phyloP scores from a whole-genome alignment of 1,140 invertebrate genomes.

The Drosophila virilis region DNA sequence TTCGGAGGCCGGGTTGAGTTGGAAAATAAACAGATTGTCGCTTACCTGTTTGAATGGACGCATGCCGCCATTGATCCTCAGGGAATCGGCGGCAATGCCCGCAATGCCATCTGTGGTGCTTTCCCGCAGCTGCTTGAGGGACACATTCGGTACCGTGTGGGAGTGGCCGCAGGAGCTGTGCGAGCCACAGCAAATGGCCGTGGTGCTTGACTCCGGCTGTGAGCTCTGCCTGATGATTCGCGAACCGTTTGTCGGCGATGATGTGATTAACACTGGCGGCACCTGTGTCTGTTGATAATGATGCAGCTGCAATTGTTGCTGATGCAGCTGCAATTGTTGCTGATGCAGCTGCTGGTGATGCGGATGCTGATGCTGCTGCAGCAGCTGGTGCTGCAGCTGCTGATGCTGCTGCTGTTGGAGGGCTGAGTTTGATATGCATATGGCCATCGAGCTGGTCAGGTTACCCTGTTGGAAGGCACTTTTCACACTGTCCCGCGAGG shows the following conservation, averaged over 20 bases:
- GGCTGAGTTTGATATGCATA: slow-evolving; percentile 66
- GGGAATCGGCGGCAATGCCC: slow-evolving; percentile 98
- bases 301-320: slow-evolving; percentile 42
- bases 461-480: slow-evolving; percentile 86
- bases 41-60: slow-evolving; percentile 97
- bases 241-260: slow-evolving; percentile 87
- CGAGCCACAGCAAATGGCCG: slow-evolving; percentile 86
- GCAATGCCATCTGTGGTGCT: slow-evolving; percentile 92
- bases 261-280: slow-evolving; percentile 89
- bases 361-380: slow-evolving; percentile 47
- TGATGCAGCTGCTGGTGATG: slow-evolving; percentile 36
- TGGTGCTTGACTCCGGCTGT: slow-evolving; percentile 91
- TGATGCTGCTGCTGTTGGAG: slow-evolving; percentile 64
- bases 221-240: slow-evolving; percentile 95
- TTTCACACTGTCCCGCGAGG: slow-evolving; percentile 89
- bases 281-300: slow-evolving; percentile 81
- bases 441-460: slow-evolving; percentile 72
- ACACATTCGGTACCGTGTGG: slow-evolving; percentile 89
- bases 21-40: slow-evolving; percentile 5
- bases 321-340: slow-evolving; percentile 42
- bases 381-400: slow-evolving; percentile 33
- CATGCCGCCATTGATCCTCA: slow-evolving; percentile 98
- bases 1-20: background rate
- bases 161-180: slow-evolving; percentile 85
- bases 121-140: slow-evolving; percentile 92